These are phyloP conservation scores for Ctenodactylus gundi DNA, from an alignment of 2,113 vertebrate species.

Conservation along the genomic window DNA sequence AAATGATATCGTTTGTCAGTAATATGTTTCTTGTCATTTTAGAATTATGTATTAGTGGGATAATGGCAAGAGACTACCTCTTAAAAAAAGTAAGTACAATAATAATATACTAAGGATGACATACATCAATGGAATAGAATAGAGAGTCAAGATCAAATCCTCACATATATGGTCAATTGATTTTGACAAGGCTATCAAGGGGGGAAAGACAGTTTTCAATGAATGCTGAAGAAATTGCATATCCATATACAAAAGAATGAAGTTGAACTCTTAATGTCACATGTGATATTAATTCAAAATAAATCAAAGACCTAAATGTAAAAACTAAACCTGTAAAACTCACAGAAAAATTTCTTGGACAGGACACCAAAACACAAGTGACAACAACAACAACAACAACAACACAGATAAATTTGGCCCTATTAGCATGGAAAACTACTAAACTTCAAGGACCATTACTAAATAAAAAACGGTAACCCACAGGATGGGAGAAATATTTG, in stretches of 20 bases:
- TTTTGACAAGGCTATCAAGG: not conserved
- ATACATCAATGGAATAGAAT: not conserved
- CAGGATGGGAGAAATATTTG: not conserved
- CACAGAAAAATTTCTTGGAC: too few relatives aligned
- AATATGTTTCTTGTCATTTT: slow-evolving; percentile 18
- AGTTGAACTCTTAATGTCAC: not conserved
- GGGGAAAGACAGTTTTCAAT: not conserved
- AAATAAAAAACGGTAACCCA: too few relatives aligned
- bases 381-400: too few relatives aligned
- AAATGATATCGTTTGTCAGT: not conserved
- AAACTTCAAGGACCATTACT: not conserved
- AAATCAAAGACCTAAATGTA: not conserved
- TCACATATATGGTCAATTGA: not conserved
- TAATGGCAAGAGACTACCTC: not conserved
- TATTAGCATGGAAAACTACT: not conserved
- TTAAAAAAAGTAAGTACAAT: not conserved
- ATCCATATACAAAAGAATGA: not conserved
- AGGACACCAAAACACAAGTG: too few relatives aligned
- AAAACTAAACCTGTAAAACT: not conserved
- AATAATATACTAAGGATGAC: too few relatives aligned
- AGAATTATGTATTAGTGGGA: not conserved
- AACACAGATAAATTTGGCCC: not conserved
- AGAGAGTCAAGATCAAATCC: too few relatives aligned
- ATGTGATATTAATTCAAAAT: not conserved
- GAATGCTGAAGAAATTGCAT: not conserved